phyloP scores from a whole-genome alignment of 92 coral and sea anemone species.

The Zoanthus sansibaricus region DNA sequence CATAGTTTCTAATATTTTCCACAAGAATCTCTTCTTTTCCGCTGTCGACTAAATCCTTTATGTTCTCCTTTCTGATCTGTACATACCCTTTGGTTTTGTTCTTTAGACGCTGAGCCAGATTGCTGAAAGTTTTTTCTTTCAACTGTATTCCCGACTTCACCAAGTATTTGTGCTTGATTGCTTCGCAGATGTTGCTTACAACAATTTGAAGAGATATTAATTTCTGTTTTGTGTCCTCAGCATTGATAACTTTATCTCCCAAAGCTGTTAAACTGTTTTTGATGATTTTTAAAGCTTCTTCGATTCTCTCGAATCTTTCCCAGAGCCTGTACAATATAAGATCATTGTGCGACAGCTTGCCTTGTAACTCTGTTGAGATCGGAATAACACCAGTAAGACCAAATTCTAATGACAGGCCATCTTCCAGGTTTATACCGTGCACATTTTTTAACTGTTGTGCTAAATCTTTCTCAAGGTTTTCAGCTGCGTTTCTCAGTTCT shows the following conservation, averaged over 20 bases:
- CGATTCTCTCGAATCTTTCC: slow-evolving; percentile 12
- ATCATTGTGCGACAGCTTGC: background rate
- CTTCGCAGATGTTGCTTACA: slow-evolving; percentile 4
- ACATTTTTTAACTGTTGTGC: slow-evolving; percentile 1
- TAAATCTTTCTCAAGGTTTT: background rate
- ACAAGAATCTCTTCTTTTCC: slow-evolving; percentile 11
- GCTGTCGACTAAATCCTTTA: slow-evolving; percentile 19
- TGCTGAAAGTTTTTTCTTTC: background rate
- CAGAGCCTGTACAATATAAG: background rate
- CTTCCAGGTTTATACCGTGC: background rate
- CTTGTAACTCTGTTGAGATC: background rate
- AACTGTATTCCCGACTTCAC: background rate
- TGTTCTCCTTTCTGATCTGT: slow-evolving; percentile 4
- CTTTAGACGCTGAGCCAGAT: background rate
- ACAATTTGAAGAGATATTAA: background rate
- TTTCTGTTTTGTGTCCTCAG: background rate
- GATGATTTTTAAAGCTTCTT: slow-evolving; percentile 14
- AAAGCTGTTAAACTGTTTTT: background rate
- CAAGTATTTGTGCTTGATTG: background rate
- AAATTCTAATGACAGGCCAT: background rate
- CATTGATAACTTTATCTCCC: background rate
- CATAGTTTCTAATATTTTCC: slow-evolving; percentile 24
- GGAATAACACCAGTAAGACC: background rate
- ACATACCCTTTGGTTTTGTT: background rate
- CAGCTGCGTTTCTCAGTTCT: background rate